These are phyloP conservation scores for Orgyia antiqua DNA, from an alignment of 2,888 invertebrate genomes.

Conservation along the genomic window DNA sequence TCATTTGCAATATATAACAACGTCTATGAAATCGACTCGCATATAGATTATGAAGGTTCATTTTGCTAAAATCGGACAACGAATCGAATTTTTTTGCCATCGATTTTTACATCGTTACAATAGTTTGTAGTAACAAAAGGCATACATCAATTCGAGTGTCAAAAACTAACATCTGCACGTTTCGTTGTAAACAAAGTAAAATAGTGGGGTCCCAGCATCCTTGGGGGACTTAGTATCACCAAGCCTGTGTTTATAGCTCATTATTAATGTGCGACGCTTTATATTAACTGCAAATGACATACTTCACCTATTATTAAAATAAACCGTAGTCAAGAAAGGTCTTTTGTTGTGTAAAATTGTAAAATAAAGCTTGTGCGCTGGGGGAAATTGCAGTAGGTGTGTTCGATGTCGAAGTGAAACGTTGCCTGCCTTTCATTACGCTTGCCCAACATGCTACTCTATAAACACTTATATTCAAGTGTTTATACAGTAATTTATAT, in stretches of 20 bases:
- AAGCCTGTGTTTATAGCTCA: constrained; percentile 73
- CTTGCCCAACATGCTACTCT: constrained; percentile 37
- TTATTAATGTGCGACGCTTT: constrained; percentile 71
- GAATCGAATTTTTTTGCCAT: constrained; percentile 52
- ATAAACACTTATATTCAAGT: constrained; percentile 40
- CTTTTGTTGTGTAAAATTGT: constrained; percentile 58
- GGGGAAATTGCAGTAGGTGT: constrained; percentile 51
- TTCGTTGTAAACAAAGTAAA: constrained; percentile 68
- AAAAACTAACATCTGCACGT: constrained; percentile 78
- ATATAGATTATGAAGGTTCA: constrained; percentile 46
- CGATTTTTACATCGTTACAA: constrained; percentile 63
- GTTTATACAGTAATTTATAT: constrained; percentile 49
- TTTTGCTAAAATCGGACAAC: constrained; percentile 56
- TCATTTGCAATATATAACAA: constrained; percentile 52
- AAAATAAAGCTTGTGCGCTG: constrained; percentile 44
- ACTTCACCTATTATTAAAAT: constrained; percentile 72
- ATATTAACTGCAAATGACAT: constrained; percentile 72
- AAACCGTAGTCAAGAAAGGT: constrained; percentile 52
- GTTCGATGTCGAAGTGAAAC: constrained; percentile 27
- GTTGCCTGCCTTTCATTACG: constrained; percentile 42
- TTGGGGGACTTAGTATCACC: constrained; percentile 54
- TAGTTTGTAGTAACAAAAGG: constrained; percentile 60
- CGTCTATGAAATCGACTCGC: constrained; percentile 47
- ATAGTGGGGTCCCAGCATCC: constrained; percentile 60
- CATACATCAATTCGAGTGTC: constrained; percentile 76